Evolutionary conservation across 1,140 invertebrate species (phyloP).

Genomic region (Cydia splendana): DNA sequence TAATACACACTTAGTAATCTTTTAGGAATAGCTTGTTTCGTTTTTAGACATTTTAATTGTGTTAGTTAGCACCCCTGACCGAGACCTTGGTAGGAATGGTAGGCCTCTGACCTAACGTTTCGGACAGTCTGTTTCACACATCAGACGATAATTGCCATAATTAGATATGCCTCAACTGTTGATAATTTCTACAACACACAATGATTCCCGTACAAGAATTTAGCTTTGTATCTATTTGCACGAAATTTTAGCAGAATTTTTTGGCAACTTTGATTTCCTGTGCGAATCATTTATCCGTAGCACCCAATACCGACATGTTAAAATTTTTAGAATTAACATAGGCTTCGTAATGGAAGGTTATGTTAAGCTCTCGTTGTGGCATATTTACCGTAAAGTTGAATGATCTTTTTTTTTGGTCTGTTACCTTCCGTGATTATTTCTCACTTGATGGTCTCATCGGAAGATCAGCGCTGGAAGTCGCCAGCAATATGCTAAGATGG

Average conservation of each 20-base stretch:
- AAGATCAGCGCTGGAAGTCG: too few relatives aligned
- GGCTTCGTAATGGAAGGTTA: constrained; percentile 8
- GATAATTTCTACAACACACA: constrained; percentile 51
- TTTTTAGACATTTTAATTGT: neutral
- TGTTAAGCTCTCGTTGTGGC: neutral
- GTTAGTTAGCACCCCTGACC: neutral
- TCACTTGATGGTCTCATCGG: too few relatives aligned
- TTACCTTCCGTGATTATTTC: too few relatives aligned
- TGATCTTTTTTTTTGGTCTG: too few relatives aligned
- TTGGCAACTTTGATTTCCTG: constrained; percentile 22
- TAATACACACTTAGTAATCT: neutral
- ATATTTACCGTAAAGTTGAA: constrained; percentile 24
- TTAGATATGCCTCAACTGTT: constrained; percentile 51
- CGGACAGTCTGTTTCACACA: constrained; percentile 37
- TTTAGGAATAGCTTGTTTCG: neutral
- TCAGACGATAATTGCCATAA: constrained; percentile 52
- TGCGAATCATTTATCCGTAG: constrained; percentile 14
- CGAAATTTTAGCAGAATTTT: constrained; percentile 7
- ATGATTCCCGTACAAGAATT: constrained; percentile 34
- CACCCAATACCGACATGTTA: neutral
- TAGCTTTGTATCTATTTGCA: constrained; percentile 11
- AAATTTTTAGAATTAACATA: constrained; percentile 17
- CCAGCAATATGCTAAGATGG: too few relatives aligned
- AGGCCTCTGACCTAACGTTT: constrained; percentile 36
- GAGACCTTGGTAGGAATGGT: constrained; percentile 19